Base-by-base conservation (phyloP, 1,140 invertebrate genomes). In the Brachionus asplanchnoidis region DNA sequence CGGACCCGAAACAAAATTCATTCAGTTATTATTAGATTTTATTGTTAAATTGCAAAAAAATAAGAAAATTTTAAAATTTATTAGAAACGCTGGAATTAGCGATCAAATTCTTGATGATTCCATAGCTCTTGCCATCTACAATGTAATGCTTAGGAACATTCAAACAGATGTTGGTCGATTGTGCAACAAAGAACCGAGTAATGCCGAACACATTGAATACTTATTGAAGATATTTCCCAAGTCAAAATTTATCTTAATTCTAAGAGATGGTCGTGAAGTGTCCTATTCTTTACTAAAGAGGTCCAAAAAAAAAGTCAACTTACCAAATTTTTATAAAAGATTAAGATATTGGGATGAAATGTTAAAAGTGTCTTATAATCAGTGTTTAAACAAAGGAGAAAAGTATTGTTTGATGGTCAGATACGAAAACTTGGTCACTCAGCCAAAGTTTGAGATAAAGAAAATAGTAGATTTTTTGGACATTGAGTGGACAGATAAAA, bases 1-100 rank as follows among this genome's bases (percentile, higher is more conserved):
- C 91, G 97, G 97, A 8, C 96, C 98, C 90, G 97, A 99, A 90
- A 98, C 97, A 6, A 92, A 97, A 85, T 95, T 99, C 60, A 36
- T 40, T n/a, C 11, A 36, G 20, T 12, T 36, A 14, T n/a, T 70
- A 36, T n/a, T 70, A 9, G n/a, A 70, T 1, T 70, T 97, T 99
- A 88, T 97, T 97, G 26, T 92, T 95, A 85, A 93, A 98, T 86
- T 92, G 12, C 97, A 60, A 20, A 60, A 93, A 97, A 91, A 92
- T 95, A 86, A 93, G 94, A 86, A 95, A 97, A 87, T 97, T 96
- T 95, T 91, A 94, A 84, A 95, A 95, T 88, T 95, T 95, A 17
- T 93, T 95, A 86, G 95, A 36, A 12, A 6, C 5, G 66, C 66
- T 9, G 66, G 66, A n/a, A 32, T 70, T 12, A 70, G 28, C 23